Evolutionary conservation across 2,888 invertebrate species (phyloP), one percentile per base, ranked within the genome.

Genomic region (Ophioninae sp.): DNA sequence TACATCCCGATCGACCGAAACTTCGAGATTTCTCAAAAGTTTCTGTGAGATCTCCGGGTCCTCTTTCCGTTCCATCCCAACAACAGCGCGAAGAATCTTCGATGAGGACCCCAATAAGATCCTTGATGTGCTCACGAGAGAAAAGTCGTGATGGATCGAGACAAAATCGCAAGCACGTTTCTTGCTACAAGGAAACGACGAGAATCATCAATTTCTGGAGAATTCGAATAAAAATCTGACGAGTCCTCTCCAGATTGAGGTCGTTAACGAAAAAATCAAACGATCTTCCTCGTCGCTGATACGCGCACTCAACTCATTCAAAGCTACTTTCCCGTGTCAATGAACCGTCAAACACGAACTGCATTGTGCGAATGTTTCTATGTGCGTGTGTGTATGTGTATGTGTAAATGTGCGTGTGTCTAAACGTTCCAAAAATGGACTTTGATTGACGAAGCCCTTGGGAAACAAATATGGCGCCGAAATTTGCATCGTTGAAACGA

Each of bases 1-100:
- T 23, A 58, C 63, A 73, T 73, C 22, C 51, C 65, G 22, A 73
- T 39, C 72, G 61, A 41, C 39, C 39, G 22, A 61, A 73, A 39
- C 67, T 39, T 67, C 58, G 75, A 67, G 64, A 37, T 67, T 67
- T 67, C 39, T 23, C 75, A 6, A 44, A 65, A 76, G 22, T 65
- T 44, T 69, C 30, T 8, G 30, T 44, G 23, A 69, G 56, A 68
- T 68, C 56, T 56, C 23, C 56, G n/a, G n/a, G n/a, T 20, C 30
- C 30, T 58, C 8, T 5, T 56, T 58, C 30, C 13, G 30, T 58
- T 58, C 56, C 51, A 13, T 10, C 17, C 51, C 51, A 7, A 22
- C 37, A n/a, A 37, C 71, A 58, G 6, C 58, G 71, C 30, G 58
- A 39, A 71, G 56, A 10, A 58, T 10, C 56, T 56, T 30, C 20